Base-by-base conservation (phyloP, 1,140 invertebrate species). In the Zophobas atratus region DNA sequence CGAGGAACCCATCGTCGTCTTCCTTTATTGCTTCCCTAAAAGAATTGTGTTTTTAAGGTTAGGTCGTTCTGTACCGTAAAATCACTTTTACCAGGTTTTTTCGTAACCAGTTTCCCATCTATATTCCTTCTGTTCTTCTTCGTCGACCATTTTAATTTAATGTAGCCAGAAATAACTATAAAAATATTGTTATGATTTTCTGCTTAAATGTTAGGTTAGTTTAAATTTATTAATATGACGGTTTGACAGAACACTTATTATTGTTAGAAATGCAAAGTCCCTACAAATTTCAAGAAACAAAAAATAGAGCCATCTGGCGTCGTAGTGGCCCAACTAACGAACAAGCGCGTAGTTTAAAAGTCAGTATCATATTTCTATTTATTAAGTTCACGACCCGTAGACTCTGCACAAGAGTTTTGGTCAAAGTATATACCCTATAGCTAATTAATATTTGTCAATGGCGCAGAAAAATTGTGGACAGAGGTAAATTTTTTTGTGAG, bases 101-200 rank as follows among this genome's bases (percentile, higher is more conserved):
- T 99, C 97, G 88, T 99, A 99, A 83, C 97, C 97, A 51, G 95
- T 97, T 86, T 99, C 97, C 97, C 97, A 99, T 34, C 96, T 91
- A 86, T 99, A 99, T 84, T 97, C 96, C 84, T 97, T 97, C 51
- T 92, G 91, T 84, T 97, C 95, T 51, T 96, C 95, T 70, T 97
- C 94, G 63, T 95, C 93, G 71, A 90, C 80, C 82, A 84, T 85
- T 77, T 43, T 76, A 43, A 8, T n/a, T 20, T 20, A 20, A 20
- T 20, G 20, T 20, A 20, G 20, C 20, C 20, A 20, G 20, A 20
- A 20, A 20, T 20, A 20, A 20, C 20, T 20, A 20, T 20, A 20
- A 32, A 46, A 39, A 36, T 38, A 60, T 60, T 60, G 33, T 60
- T 60, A 8, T 46, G 6, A 46, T 46, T 46, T 8, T 8, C 3